A percentile compares a stretch with the other conserved stretches of the same genome.
phyloP scores from a whole-genome alignment of 2,888 invertebrate genomes.

The Hirtodrosophila cameraria region DNA sequence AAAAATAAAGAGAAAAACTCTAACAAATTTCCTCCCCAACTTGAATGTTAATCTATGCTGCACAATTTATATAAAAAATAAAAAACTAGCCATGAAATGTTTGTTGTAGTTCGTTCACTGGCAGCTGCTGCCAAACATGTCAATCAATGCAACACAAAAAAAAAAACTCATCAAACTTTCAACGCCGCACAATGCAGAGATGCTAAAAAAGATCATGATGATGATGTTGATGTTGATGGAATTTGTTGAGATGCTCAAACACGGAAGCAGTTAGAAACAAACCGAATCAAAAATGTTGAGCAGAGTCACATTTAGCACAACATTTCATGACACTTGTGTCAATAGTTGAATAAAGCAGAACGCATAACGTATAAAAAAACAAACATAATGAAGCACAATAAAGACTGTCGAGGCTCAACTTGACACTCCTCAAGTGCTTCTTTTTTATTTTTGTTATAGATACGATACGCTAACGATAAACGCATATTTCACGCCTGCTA shows the following conservation, averaged over 20 bases:
- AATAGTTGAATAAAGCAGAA: conserved; percentile 49
- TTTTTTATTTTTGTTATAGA: conserved; percentile 40
- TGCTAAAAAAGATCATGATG: conserved; percentile 11
- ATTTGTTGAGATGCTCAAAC: conserved; percentile 29
- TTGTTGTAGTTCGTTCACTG: conserved; percentile 46
- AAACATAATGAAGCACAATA: not conserved
- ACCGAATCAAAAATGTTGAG: conserved; percentile 36
- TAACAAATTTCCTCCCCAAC: not conserved
- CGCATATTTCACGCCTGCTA: conserved; percentile 45
- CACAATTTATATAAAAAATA: not conserved
- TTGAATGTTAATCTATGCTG: conserved; percentile 14
- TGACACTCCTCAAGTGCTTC: conserved; percentile 41
- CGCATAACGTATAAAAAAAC: not conserved
- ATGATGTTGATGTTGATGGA: conserved; percentile 8
- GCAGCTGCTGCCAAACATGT: conserved; percentile 71
- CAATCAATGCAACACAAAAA: conserved; percentile 50
- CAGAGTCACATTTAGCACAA: conserved; percentile 52
- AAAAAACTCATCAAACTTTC: conserved; percentile 34
- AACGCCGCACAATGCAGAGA: conserved; percentile 44
- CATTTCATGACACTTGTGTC: conserved; percentile 69
- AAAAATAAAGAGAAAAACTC: conserved; percentile 3
- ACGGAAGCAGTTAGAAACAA: conserved; percentile 42
- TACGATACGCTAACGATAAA: conserved; percentile 31
- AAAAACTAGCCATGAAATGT: conserved; percentile 14
- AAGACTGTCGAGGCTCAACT: conserved; percentile 9